Conservation (phyloP, 2,797 vertebrate species). For the Amblyopsis hoosieri region DNA sequence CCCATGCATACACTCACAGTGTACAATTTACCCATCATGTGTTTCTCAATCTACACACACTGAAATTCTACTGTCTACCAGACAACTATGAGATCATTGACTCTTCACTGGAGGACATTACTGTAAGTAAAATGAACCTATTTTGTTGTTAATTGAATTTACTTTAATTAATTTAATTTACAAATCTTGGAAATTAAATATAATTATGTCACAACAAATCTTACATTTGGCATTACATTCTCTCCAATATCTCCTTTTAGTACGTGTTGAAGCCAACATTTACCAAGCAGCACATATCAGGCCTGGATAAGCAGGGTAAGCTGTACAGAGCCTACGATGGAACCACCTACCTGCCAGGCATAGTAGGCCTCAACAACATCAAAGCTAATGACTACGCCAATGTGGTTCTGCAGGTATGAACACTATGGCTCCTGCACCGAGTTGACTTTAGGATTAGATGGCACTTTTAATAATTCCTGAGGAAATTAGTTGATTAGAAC, state of each 20-base stretch:
- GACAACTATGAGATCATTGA: slow-evolving; percentile 99
- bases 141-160: background rate
- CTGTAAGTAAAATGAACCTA: slow-evolving; percentile 69
- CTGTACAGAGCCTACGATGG: slow-evolving; percentile 94
- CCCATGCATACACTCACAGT: slow-evolving; percentile 96
- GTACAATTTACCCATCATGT: slow-evolving; percentile 96
- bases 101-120: slow-evolving; percentile 95
- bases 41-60: slow-evolving; percentile 94
- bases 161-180: background rate
- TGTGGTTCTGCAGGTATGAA: slow-evolving; percentile 89
- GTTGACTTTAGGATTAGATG: too few relatives aligned
- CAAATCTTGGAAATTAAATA: background rate
- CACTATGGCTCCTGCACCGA: background rate
- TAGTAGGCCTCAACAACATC: slow-evolving; percentile 97
- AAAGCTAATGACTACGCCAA: slow-evolving; percentile 98
- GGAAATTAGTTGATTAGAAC: too few relatives aligned
- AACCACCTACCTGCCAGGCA: slow-evolving; percentile 94
- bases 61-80: slow-evolving; percentile 97
- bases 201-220: too few relatives aligned
- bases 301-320: slow-evolving; percentile 94
- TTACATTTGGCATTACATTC: too few relatives aligned
- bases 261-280: slow-evolving; percentile 97
- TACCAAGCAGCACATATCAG: slow-evolving; percentile 89
- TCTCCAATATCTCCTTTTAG: slow-evolving; percentile 64
- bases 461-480: too few relatives aligned